Evolutionary conservation across 2,888 invertebrate genomes (phyloP).

Genomic region (Stenurella melanura): DNA sequence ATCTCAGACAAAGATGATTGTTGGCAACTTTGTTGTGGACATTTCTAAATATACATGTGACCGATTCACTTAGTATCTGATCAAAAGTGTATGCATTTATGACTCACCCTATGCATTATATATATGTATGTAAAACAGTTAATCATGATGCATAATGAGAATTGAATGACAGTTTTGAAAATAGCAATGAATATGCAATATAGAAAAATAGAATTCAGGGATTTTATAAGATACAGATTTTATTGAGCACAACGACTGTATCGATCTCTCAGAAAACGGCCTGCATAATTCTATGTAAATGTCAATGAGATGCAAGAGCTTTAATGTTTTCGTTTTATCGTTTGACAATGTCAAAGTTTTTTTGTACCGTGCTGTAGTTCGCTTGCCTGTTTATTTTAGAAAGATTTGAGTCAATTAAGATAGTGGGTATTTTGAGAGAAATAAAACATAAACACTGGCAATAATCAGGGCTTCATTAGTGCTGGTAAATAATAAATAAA

Average conservation of each 20-base stretch:
- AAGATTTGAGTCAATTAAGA: constrained; percentile 45
- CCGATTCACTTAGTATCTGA: not conserved
- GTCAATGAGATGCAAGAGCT: constrained; percentile 49
- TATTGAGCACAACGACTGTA: constrained; percentile 55
- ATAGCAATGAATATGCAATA: constrained; percentile 21
- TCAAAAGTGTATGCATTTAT: constrained; percentile 38
- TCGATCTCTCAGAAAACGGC: constrained; percentile 50
- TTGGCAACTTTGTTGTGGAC: not conserved
- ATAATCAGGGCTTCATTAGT: not conserved
- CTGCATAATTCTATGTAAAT: constrained; percentile 44
- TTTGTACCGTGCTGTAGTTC: constrained; percentile 51
- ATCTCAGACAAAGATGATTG: not conserved
- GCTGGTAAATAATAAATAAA: too few relatives aligned
- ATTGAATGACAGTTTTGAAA: constrained; percentile 9
- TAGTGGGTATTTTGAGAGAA: not conserved
- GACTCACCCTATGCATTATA: not conserved
- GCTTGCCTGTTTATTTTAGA: constrained; percentile 51
- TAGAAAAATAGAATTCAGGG: constrained; percentile 22
- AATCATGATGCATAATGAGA: constrained; percentile 11
- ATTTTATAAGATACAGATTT: constrained; percentile 40
- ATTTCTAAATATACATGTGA: not conserved
- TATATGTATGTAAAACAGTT: constrained; percentile 9
- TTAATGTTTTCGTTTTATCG: constrained; percentile 47
- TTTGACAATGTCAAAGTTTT: constrained; percentile 56
- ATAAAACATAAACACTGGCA: not conserved